These are phyloP conservation scores for Parnassius orleans DNA, from an alignment of 2,888 invertebrate genomes.

Conservation along the genomic window DNA sequence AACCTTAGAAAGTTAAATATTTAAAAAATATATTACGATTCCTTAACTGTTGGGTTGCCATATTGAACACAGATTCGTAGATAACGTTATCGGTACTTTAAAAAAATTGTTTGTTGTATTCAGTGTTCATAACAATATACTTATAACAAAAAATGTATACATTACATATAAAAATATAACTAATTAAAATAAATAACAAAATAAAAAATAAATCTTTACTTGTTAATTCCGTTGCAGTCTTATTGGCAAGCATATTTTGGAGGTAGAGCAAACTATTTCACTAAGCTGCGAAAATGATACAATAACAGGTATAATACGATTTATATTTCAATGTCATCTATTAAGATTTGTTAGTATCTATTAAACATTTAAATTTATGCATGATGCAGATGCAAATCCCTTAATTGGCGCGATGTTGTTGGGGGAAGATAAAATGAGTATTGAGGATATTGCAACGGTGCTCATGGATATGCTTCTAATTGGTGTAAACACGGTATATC, in stretches of 20 bases:
- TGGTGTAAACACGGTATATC: constrained; percentile 82
- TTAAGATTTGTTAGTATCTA: not conserved
- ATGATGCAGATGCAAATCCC: constrained; percentile 39
- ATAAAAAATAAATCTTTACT: no score
- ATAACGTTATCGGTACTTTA: no score
- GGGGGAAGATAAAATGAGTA: constrained; percentile 74
- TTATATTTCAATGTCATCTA: not conserved
- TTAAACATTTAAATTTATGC: constrained; percentile 4
- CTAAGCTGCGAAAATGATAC: constrained; percentile 38
- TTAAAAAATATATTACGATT: no score
- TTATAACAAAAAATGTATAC: no score
- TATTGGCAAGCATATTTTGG: constrained; percentile 82
- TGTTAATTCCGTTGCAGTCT: constrained; percentile 59
- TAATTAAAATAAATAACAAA: no score
- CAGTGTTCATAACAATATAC: no score
- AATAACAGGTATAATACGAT: constrained; percentile 35
- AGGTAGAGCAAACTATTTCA: constrained; percentile 61
- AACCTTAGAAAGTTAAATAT: no score
- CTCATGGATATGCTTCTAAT: constrained; percentile 84
- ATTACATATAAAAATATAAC: no score
- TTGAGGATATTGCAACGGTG: constrained; percentile 83
- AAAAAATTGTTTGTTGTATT: no score
- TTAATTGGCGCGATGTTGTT: constrained; percentile 80
- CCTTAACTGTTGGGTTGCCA: no score
- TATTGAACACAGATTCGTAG: no score